Evolutionary conservation across 2,797 vertebrate genomes (phyloP).

Genomic region (Chanos chanos): DNA sequence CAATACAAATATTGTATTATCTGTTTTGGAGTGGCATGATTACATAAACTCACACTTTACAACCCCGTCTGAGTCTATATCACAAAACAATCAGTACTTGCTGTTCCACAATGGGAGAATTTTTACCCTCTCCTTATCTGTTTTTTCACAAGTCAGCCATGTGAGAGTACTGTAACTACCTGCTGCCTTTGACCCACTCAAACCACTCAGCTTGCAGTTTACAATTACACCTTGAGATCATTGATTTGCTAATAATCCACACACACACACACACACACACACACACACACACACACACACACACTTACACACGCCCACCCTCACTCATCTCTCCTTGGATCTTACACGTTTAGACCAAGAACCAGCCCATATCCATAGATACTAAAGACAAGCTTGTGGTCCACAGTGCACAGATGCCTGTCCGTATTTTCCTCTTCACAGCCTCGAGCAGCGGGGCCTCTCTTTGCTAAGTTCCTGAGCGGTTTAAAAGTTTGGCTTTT

Average conservation of each 20-base stretch:
- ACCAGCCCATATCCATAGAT: no score
- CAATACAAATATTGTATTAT: no score
- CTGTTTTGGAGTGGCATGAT: no score
- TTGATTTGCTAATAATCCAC: conserved; percentile 5
- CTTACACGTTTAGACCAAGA: no score
- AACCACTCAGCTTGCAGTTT: neutral
- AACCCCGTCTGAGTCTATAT: no score
- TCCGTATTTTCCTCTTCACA: no score
- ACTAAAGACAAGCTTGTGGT: no score
- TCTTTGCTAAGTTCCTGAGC: conserved; percentile 45
- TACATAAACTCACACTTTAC: no score
- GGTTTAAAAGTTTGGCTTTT: conserved; percentile 37
- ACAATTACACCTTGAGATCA: conserved; percentile 18
- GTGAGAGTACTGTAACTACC: neutral
- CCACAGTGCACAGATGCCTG: no score
- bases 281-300: conserved; percentile 6
- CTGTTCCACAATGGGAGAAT: no score
- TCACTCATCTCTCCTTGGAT: no score
- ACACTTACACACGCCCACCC: neutral
- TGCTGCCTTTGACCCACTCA: conserved; percentile 4
- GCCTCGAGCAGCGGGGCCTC: conserved; percentile 27
- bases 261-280: neutral
- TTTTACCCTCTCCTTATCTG: conserved; percentile 26
- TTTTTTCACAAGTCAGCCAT: neutral
- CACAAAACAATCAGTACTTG: no score